Conservation (phyloP, 2,113 vertebrate genomes). For the Embiotoca jacksoni region DNA sequence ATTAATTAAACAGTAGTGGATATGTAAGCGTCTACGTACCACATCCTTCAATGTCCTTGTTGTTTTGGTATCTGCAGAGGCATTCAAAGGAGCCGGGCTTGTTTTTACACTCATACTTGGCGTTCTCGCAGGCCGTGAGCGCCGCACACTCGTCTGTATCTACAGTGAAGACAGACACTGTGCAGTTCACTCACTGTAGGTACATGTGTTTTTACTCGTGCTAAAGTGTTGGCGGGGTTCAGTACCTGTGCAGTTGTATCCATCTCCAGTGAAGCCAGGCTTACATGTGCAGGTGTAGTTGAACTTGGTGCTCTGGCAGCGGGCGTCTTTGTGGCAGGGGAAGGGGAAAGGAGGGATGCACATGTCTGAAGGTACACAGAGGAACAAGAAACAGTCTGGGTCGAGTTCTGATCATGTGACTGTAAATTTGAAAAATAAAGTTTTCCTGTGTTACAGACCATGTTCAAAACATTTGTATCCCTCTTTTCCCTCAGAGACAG, state of each 20-base stretch:
- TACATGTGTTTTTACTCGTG: not conserved
- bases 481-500: slow-evolving; percentile 62
- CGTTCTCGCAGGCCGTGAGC: slow-evolving; percentile 81
- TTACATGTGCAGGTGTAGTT: slow-evolving; percentile 85
- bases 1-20: no score
- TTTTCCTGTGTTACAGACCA: slow-evolving; percentile 67
- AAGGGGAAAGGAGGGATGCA: slow-evolving; percentile 84
- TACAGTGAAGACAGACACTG: slow-evolving; percentile 47
- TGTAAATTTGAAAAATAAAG: not conserved
- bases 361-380: slow-evolving; percentile 74
- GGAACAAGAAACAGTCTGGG: not conserved
- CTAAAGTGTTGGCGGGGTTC: not conserved
- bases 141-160: slow-evolving; percentile 85
- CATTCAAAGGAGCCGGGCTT: slow-evolving; percentile 79
- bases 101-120: slow-evolving; percentile 87
- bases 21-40: slow-evolving; percentile 68
- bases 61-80: slow-evolving; percentile 81
- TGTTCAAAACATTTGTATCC: slow-evolving; percentile 88
- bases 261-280: slow-evolving; percentile 81
- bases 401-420: not conserved
- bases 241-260: slow-evolving; percentile 85
- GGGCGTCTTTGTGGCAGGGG: slow-evolving; percentile 84
- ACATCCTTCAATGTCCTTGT: slow-evolving; percentile 72
- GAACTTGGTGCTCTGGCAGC: slow-evolving; percentile 78
- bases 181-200: not conserved